Evolutionary conservation across 2,797 vertebrate genomes (phyloP).

Genomic region (Cygnus olor): DNA sequence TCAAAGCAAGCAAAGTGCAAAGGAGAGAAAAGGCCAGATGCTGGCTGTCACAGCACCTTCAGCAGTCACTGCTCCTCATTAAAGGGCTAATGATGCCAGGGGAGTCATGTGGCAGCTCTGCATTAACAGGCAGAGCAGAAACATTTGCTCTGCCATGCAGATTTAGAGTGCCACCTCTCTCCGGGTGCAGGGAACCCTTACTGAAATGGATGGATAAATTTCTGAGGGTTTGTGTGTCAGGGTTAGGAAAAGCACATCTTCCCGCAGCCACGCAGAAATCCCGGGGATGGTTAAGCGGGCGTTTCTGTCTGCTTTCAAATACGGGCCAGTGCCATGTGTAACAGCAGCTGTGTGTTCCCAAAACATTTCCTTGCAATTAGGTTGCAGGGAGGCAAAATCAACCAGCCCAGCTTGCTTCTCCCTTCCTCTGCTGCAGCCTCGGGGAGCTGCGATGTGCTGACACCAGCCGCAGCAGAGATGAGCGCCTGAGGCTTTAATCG

Average conservation of each 20-base stretch:
- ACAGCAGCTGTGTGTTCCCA: constrained; percentile 45
- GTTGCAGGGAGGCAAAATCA: constrained; percentile 33
- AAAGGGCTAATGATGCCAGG: background rate
- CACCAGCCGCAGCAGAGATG: background rate
- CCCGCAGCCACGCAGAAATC: background rate
- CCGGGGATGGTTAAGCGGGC: background rate
- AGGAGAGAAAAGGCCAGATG: background rate
- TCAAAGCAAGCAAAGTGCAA: background rate
- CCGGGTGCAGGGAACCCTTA: background rate
- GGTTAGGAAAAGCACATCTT: background rate
- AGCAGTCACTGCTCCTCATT: background rate
- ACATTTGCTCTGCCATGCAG: background rate
- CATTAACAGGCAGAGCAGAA: background rate
- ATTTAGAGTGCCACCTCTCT: background rate
- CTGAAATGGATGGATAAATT: background rate
- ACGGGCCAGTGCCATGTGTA: background rate
- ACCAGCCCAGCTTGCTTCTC: background rate
- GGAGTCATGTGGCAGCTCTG: background rate
- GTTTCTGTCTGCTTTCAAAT: constrained; percentile 31
- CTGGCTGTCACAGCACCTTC: background rate
- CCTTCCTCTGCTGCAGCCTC: background rate
- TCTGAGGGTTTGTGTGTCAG: background rate
- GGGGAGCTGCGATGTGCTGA: background rate
- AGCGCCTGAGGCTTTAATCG: background rate
- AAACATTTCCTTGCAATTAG: constrained; percentile 48